Percentiles rank a stretch among this genome's conserved stretches.
phyloP scores from a whole-genome alignment of 2,113 vertebrate genomes.

The Syngnathus floridae region DNA sequence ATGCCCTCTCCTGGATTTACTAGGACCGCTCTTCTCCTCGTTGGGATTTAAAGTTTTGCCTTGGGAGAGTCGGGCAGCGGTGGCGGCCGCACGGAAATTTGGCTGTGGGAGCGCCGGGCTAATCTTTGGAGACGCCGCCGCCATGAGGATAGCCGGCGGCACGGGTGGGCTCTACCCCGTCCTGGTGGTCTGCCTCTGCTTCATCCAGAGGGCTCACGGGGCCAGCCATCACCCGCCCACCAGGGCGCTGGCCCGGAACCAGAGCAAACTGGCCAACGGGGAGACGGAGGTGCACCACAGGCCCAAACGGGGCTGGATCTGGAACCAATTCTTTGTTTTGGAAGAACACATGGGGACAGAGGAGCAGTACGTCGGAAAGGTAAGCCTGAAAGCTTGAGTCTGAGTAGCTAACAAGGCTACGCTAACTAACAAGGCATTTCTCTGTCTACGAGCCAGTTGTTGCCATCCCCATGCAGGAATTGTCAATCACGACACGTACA shows the following conservation, averaged over 20 bases:
- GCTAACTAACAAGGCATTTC: too few relatives aligned
- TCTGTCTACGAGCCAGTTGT: neutral
- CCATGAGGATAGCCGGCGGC: constrained; percentile 89
- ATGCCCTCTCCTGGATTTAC: constrained; percentile 75
- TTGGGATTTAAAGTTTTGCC: constrained; percentile 71
- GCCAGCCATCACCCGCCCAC: constrained; percentile 55
- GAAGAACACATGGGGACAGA: constrained; percentile 98
- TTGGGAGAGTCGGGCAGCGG: constrained; percentile 58
- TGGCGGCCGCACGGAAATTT: constrained; percentile 39
- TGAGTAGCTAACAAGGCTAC: too few relatives aligned
- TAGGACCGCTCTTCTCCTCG: constrained; percentile 65
- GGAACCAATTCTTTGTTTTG: constrained; percentile 99
- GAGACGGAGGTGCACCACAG: constrained; percentile 96
- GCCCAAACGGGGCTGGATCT: constrained; percentile 97
- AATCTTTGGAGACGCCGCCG: constrained; percentile 66
- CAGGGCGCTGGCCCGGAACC: constrained; percentile 73
- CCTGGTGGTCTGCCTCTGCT: constrained; percentile 93
- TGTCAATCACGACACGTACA: neutral
- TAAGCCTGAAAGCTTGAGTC: constrained; percentile 52
- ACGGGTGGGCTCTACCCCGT: constrained; percentile 88
- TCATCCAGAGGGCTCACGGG: constrained; percentile 86
- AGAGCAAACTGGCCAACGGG: constrained; percentile 80
- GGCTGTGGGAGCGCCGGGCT: constrained; percentile 51
- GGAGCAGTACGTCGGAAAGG: constrained; percentile 96
- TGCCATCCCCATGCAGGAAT: neutral